Evolutionary conservation across 1,140 invertebrate genomes (phyloP).

Genomic region (Lithobius niger): DNA sequence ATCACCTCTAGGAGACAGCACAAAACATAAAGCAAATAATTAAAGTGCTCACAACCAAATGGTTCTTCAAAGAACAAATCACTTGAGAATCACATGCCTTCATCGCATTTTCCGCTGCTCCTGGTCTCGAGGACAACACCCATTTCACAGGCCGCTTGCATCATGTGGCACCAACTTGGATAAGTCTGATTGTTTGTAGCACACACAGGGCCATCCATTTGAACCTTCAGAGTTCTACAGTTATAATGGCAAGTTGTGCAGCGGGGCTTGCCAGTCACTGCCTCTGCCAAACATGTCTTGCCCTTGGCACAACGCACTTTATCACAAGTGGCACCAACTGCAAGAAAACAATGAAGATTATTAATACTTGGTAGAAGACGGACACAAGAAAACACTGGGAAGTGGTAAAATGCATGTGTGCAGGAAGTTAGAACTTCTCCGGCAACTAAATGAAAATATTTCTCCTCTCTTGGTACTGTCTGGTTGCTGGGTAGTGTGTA

Average conservation of each 20-base stretch:
- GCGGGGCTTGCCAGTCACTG: constrained; percentile 49
- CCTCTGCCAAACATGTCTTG: constrained; percentile 60
- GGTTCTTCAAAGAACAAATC: no score
- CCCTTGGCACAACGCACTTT: constrained; percentile 54
- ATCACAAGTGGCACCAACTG: constrained; percentile 58
- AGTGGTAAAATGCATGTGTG: no score
- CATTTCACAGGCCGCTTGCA: constrained; percentile 64
- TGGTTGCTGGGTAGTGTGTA: no score
- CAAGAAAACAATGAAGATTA: constrained; percentile 25
- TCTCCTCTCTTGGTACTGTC: no score
- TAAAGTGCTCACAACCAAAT: no score
- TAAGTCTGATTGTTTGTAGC: constrained; percentile 71
- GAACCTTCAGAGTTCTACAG: constrained; percentile 33
- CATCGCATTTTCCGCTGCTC: constrained; percentile 49
- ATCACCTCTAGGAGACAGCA: no score
- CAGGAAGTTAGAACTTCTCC: no score
- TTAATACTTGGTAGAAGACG: no score
- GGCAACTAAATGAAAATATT: no score
- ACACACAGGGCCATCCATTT: constrained; percentile 43
- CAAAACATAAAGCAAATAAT: no score
- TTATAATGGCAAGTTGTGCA: constrained; percentile 57
- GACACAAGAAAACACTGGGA: no score
- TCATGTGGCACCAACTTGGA: constrained; percentile 73
- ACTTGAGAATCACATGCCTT: no score
- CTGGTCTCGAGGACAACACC: constrained; percentile 61